Percentiles rank a stretch among this genome's conserved stretches.
Conservation (phyloP, 2,113 vertebrate genomes). For the Saimiri boliviensis region DNA sequence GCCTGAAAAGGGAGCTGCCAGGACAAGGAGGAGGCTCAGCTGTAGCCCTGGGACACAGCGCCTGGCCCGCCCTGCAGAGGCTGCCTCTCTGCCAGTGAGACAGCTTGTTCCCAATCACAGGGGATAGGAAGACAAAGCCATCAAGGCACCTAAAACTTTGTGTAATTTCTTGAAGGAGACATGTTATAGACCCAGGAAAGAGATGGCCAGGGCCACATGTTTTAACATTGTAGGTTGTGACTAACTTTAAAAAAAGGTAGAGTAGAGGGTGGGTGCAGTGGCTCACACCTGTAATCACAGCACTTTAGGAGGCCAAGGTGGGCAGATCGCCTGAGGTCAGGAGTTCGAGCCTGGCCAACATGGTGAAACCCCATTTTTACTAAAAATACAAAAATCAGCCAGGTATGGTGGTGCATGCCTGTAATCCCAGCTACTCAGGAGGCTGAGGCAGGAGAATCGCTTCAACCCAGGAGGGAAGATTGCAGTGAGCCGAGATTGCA, state of each 20-base stretch:
- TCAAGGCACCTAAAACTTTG: not conserved
- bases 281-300: too few relatives aligned
- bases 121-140: not conserved
- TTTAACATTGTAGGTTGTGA: not conserved
- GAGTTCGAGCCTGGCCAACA: too few relatives aligned
- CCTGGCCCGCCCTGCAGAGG: not conserved
- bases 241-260: not conserved
- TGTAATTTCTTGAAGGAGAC: not conserved
- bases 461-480: too few relatives aligned
- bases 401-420: too few relatives aligned
- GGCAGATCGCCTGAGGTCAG: too few relatives aligned
- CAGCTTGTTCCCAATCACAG: not conserved
- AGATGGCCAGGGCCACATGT: not conserved
- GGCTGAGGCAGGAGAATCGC: too few relatives aligned
- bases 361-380: too few relatives aligned
- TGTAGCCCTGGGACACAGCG: rapidly evolving
- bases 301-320: too few relatives aligned
- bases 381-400: too few relatives aligned
- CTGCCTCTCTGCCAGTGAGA: not conserved
- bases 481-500: too few relatives aligned
- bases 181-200: not conserved
- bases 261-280: too few relatives aligned
- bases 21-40: conserved; percentile 68
- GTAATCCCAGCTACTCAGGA: too few relatives aligned
- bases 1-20: conserved; percentile 88